A percentile compares a stretch with the other conserved stretches of the same genome.
Conservation (phyloP, 2,888 invertebrate species). For the Gryllus longicercus region DNA sequence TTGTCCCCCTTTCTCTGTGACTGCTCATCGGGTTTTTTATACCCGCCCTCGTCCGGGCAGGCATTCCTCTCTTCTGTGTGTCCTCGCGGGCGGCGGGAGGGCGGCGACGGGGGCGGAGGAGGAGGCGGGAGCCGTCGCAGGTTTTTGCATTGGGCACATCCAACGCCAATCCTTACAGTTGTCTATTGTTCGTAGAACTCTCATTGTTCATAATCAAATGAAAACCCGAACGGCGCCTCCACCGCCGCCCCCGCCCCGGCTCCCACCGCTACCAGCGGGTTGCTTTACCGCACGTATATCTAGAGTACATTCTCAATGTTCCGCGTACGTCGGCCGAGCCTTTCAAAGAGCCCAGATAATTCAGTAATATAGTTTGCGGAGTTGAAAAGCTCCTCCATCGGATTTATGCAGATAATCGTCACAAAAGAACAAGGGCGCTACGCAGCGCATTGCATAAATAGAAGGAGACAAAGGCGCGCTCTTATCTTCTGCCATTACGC, state of each 20-base stretch:
- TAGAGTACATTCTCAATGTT: slow-evolving; percentile 32
- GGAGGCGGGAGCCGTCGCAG: neutral
- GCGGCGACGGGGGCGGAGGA: neutral
- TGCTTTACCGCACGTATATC: slow-evolving; percentile 30
- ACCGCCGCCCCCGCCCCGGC: neutral
- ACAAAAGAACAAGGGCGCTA: slow-evolving; percentile 38
- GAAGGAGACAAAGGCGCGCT: slow-evolving; percentile 37
- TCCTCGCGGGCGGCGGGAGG: neutral
- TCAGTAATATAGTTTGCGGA: slow-evolving; percentile 39
- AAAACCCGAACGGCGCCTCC: slow-evolving; percentile 31
- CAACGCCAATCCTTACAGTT: slow-evolving; percentile 36
- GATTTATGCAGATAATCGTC: slow-evolving; percentile 39
- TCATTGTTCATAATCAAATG: slow-evolving; percentile 40
- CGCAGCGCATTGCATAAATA: slow-evolving; percentile 38
- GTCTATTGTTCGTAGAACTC: slow-evolving; percentile 38
- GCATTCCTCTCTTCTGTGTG: neutral
- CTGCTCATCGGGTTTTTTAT: neutral
- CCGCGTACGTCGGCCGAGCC: slow-evolving; percentile 31
- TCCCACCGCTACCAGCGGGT: slow-evolving; percentile 29
- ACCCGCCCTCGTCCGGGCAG: neutral
- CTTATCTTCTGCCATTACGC: slow-evolving; percentile 37
- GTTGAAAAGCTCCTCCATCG: slow-evolving; percentile 39
- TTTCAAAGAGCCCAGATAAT: slow-evolving; percentile 38
- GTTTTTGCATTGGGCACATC: slow-evolving; percentile 22
- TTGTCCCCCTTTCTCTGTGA: neutral